A percentile compares a stretch with the other conserved stretches of the same genome.
Evolutionary conservation across 2,797 vertebrate species (phyloP).

Genomic region (Pterois miles): DNA sequence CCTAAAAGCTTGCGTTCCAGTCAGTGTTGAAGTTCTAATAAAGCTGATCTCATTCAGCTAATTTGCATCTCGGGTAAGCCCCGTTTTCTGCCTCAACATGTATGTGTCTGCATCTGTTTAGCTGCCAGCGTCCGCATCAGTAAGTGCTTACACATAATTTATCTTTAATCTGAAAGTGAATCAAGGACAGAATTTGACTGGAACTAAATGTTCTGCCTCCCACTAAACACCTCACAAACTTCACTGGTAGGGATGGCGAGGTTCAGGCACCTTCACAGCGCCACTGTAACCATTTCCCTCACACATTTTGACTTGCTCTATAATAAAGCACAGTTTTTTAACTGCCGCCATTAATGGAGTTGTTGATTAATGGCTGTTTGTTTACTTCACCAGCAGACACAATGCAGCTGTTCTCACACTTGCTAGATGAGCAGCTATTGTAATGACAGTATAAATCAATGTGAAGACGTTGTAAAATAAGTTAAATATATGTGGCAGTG

Average conservation of each 20-base stretch:
- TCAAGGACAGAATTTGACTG: not conserved
- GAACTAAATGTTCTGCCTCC: not conserved
- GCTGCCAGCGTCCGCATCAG: slow-evolving; percentile 13
- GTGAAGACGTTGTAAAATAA: not conserved
- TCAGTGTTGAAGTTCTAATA: not conserved
- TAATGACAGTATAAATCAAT: slow-evolving; percentile 2
- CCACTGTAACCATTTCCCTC: not conserved
- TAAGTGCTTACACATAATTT: not conserved
- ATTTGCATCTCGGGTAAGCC: slow-evolving; percentile 21
- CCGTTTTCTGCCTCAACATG: slow-evolving; percentile 44
- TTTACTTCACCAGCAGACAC: not conserved
- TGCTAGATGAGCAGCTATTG: not conserved
- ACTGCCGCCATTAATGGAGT: slow-evolving; percentile 21
- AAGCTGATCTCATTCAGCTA: slow-evolving; percentile 33
- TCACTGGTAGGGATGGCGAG: not conserved
- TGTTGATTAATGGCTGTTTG: not conserved
- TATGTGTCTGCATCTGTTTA: not conserved
- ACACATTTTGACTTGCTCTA: not conserved
- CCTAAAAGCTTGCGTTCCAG: not conserved
- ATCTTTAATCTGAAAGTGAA: slow-evolving; percentile 3
- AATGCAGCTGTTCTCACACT: slow-evolving; percentile 23
- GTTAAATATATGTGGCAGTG: not conserved
- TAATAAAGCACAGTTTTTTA: not conserved
- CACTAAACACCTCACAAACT: not conserved
- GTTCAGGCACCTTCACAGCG: slow-evolving; percentile 7